Evolutionary conservation across 1,140 invertebrate species (phyloP).

Genomic region (Formica selysi): DNA sequence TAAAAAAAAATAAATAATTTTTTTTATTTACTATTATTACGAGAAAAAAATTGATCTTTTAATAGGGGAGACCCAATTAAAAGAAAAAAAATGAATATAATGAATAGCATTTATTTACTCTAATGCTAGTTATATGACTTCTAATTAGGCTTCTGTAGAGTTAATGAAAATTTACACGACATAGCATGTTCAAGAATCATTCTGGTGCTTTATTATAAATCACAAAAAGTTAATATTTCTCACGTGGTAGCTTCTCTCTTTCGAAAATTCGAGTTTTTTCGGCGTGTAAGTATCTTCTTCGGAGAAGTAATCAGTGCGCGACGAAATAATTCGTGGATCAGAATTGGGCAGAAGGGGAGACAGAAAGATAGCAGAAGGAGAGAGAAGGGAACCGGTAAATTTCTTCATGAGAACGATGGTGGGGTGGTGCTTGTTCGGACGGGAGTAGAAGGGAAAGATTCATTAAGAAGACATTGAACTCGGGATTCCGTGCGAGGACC

Average conservation of each 20-base stretch:
- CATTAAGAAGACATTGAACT: constrained; percentile 79
- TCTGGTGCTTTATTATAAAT: background rate
- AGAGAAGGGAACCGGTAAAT: constrained; percentile 37
- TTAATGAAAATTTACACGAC: background rate
- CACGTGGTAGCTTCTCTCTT: background rate
- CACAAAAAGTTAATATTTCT: background rate
- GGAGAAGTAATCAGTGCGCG: constrained; percentile 37
- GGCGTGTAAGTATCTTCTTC: background rate
- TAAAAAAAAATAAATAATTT: background rate
- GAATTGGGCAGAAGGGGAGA: constrained; percentile 39
- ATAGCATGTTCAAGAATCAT: background rate
- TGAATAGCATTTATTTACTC: background rate
- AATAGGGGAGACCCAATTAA: background rate
- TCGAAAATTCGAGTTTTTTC: constrained; percentile 20
- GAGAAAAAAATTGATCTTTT: background rate
- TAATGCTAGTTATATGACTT: background rate
- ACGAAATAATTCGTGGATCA: constrained; percentile 45
- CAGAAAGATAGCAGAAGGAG: background rate
- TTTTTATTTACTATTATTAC: background rate
- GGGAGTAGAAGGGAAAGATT: constrained; percentile 70
- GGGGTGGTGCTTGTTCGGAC: constrained; percentile 42
- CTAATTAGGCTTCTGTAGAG: background rate
- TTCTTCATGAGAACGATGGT: constrained; percentile 54
- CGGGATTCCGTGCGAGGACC: constrained; percentile 75
- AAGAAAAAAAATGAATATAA: background rate